A percentile compares a stretch with the other conserved stretches of the same genome.
Evolutionary conservation across 2,113 vertebrate genomes (phyloP).

Genomic region (Gadus chalcogrammus): DNA sequence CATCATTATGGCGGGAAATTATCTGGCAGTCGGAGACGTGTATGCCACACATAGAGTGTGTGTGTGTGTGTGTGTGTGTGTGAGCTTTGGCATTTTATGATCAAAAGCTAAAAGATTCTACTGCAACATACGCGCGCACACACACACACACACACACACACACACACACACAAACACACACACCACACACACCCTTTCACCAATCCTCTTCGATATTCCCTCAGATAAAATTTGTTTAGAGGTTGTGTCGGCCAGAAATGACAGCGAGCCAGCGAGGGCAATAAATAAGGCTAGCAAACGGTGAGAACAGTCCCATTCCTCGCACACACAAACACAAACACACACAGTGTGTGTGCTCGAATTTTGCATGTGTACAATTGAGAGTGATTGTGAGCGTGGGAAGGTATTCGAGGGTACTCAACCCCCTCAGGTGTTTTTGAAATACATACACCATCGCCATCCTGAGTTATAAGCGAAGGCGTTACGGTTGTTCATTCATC

Average conservation of each 20-base stretch:
- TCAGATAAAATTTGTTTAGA: background rate
- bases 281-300: background rate
- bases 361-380: no score
- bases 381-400: no score
- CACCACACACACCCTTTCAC: background rate
- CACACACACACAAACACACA: slow-evolving; percentile 3
- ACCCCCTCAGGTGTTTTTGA: no score
- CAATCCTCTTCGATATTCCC: background rate
- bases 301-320: background rate
- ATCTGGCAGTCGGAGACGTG: slow-evolving; percentile 1
- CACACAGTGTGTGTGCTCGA: no score
- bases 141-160: slow-evolving; percentile 3
- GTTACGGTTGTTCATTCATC: no score
- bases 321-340: no score
- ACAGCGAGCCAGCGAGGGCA: background rate
- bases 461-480: no score
- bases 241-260: background rate
- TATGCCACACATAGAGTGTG: slow-evolving; percentile 4
- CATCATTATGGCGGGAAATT: slow-evolving; percentile 9
- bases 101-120: slow-evolving; percentile 10
- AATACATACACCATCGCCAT: no score
- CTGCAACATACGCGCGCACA: background rate
- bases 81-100: slow-evolving; percentile 15
- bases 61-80: slow-evolving; percentile 3
- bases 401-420: no score